Evolutionary conservation across 1,140 invertebrate genomes (phyloP).

Genomic region (Helicorthomorpha holstii): DNA sequence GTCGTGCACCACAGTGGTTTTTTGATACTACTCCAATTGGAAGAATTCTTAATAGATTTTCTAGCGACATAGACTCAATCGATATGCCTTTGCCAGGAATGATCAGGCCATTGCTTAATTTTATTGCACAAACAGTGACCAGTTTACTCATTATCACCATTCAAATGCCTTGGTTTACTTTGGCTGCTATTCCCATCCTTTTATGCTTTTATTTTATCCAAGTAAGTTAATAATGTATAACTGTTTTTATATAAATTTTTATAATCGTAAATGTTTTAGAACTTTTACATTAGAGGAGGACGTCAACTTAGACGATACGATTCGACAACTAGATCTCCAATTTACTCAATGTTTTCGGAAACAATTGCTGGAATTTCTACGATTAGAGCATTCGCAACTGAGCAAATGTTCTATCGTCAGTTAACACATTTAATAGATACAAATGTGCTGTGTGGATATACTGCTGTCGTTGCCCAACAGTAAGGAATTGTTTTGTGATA

Average conservation of each 20-base stretch:
- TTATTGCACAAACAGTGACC: not conserved
- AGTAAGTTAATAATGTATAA: not conserved
- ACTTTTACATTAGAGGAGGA: slow-evolving; percentile 86
- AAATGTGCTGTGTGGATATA: slow-evolving; percentile 76
- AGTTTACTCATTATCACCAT: not conserved
- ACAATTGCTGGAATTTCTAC: slow-evolving; percentile 57
- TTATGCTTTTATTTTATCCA: slow-evolving; percentile 4
- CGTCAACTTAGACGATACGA: slow-evolving; percentile 88
- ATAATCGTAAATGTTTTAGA: slow-evolving; percentile 33
- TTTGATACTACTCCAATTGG: slow-evolving; percentile 29
- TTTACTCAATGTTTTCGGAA: slow-evolving; percentile 96
- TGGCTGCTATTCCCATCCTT: not conserved
- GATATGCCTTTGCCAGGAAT: not conserved
- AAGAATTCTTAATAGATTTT: slow-evolving; percentile 18
- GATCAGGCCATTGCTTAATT: not conserved
- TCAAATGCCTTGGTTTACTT: not conserved
- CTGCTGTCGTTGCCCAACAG: slow-evolving; percentile 67
- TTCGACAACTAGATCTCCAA: slow-evolving; percentile 86
- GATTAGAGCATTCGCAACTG: slow-evolving; percentile 57
- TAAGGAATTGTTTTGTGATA: slow-evolving; percentile 15
- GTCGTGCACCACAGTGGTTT: slow-evolving; percentile 25
- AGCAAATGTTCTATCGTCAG: slow-evolving; percentile 58
- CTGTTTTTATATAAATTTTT: not conserved
- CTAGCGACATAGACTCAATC: slow-evolving; percentile 1
- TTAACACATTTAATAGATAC: slow-evolving; percentile 68